Base-by-base conservation (phyloP, 2,797 vertebrate species). In the Avahi laniger region DNA sequence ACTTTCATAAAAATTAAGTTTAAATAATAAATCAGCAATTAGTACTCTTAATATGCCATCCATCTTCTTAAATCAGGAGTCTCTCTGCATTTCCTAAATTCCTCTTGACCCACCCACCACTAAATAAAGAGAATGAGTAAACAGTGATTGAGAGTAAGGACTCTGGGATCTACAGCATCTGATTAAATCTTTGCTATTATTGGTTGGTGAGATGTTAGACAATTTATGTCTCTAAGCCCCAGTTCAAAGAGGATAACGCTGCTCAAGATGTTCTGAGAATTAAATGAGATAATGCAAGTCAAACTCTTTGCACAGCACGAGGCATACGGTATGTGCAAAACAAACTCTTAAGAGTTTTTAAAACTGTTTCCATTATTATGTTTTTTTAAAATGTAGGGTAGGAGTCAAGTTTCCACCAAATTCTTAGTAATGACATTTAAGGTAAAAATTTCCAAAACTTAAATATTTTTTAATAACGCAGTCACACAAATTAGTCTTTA, bases 11-110 rank as follows among this genome's bases (percentile, higher is more conserved):
- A 95, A 84, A 91, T 59, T 57, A 69, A 48, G 3, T 81, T 91
- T 65, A 73, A 81, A 73, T 72, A 89, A 81, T 24, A 35, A 78
- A 76, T 33, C n/a, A 93, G 73, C 17, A 35, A 59, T 50, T 30
- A 76, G 15, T 76, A 46, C 15, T 75, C 63, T 79, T 50, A 61
- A 54, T 38, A 90, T 9, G 20, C 38, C 52, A 91, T 33, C 30
- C 69, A 72, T 70, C 26, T 59, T 95, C 91, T 94, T 33, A 73
- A 48, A 11, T 30, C 28, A 33, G 22, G 69, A 12, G 17, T 50
- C 61, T 33, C 28, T 65, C 35, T 30, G 80, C 33, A 63, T 90
- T 90, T 93, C 52, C 79, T 94, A 81, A 92, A 87, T 67, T 92
- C 52, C 17, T 89, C 52, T 82, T 50, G 22, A 80, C 13, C 8